A percentile compares a stretch with the other conserved stretches of the same genome.
Evolutionary conservation across 2,113 vertebrate genomes (phyloP).

Genomic region (Haemorhous mexicanus): DNA sequence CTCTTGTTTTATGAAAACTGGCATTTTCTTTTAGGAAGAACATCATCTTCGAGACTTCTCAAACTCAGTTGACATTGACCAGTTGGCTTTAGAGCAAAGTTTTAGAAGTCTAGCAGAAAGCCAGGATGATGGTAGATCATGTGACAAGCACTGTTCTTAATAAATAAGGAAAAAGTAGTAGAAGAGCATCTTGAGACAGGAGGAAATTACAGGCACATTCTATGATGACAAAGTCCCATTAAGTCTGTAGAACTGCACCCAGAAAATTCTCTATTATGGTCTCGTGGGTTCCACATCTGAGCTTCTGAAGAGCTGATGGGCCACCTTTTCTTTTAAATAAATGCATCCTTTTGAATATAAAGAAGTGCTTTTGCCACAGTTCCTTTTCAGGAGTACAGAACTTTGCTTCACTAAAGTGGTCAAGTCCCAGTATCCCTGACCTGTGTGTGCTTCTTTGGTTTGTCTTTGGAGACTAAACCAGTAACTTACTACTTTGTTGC

Average conservation of each 20-base stretch:
- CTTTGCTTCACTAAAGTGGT: background rate
- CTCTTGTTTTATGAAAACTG: background rate
- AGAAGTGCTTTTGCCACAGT: background rate
- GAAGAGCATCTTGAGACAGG: background rate
- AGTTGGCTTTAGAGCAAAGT: background rate
- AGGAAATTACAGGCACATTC: background rate
- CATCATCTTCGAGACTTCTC: fast-evolving
- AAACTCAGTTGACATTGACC: background rate
- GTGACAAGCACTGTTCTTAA: background rate
- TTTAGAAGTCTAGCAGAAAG: background rate
- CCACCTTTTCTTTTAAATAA: background rate
- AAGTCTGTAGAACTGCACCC: background rate
- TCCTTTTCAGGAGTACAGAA: background rate
- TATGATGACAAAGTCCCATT: background rate
- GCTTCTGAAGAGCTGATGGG: background rate
- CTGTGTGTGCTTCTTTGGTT: background rate
- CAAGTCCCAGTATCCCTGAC: background rate
- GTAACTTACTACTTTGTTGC: background rate
- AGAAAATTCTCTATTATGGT: background rate
- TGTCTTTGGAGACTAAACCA: background rate
- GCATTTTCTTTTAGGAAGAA: background rate
- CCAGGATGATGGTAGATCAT: background rate
- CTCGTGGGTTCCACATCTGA: background rate
- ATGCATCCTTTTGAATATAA: background rate
- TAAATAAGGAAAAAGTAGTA: background rate